Conservation (phyloP, 1,140 invertebrate species). For the Saccostrea echinata region DNA sequence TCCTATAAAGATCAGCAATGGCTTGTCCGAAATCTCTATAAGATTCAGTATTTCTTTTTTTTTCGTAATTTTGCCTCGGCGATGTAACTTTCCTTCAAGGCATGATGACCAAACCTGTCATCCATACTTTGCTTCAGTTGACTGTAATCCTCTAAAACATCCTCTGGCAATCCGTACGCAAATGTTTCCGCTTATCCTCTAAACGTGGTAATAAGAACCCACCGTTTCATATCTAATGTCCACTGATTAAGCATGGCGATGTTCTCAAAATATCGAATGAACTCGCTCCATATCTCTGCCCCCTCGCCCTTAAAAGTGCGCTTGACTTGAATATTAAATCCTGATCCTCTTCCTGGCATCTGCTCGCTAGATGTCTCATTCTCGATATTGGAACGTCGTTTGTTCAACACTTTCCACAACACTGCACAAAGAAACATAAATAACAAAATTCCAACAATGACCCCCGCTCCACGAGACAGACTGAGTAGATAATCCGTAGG, state of each 20-base stretch:
- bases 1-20: conserved; percentile 46
- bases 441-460: no score
- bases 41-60: conserved; percentile 43
- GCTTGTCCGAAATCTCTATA: conserved; percentile 56
- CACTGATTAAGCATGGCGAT: not conserved
- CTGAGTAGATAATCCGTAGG: no score
- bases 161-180: not conserved
- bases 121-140: conserved; percentile 7
- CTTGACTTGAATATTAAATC: not conserved
- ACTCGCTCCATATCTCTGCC: not conserved
- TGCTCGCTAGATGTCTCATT: no score
- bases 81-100: conserved; percentile 58
- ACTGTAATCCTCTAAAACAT: conserved; percentile 37
- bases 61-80: conserved; percentile 52
- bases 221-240: not conserved
- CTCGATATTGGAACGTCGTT: no score
- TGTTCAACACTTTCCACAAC: no score
- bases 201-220: no score
- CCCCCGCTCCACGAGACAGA: no score
- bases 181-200: no score
- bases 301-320: not conserved
- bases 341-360: no score
- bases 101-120: conserved; percentile 40
- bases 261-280: not conserved
- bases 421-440: no score